Base-by-base conservation (phyloP, 2,888 invertebrate genomes). In the Drosophila acutilabella region DNA sequence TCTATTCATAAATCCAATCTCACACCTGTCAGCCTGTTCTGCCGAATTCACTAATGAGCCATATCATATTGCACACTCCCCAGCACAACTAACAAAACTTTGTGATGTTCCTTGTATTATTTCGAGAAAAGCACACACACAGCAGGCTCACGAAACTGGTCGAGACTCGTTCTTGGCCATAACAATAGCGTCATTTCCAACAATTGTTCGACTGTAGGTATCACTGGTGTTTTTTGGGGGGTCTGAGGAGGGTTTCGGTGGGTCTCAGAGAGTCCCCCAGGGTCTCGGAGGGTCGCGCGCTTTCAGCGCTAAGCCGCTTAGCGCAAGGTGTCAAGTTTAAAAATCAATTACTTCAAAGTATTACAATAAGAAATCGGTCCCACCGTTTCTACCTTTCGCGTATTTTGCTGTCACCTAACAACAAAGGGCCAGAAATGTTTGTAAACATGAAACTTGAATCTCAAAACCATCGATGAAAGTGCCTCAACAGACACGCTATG, bases 241-340 rank as follows among this genome's bases (percentile, higher is more conserved):
- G n/a, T n/a, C n/a, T n/a, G n/a, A n/a, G n/a, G n/a, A n/a, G n/a
- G 20, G 20, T 20, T 0, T 20, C 20, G 4, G 4, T 38, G 51
- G 47, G 41, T 53, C 16, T 18, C 38, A 10, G 1, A 18, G 48
- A 36, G 33, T 18, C 42, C 36, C 6, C 2, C 11, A 45, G 30
- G 26, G 16, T 42, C 26, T 53, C 8, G 13, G 16, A 56, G 78
- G 73, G 77, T 85, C 71, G 71, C 76, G 73, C 64, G 57, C 65
- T 78, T 69, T 57, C 69, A 62, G 51, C 67, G 41, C 57, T 84
- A 86, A 86, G 78, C 87, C 68, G 81, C 88, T 86, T 86, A 86
- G 65, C 70, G 64, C 69, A 78, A 88, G 84, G 86, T 86, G 86
- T 88, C 86, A 86, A 80, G 86, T 86, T 88, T 80, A 80, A 80